phyloP scores from a whole-genome alignment of 1,140 invertebrate genomes.

The Drosophila tsacasi region DNA sequence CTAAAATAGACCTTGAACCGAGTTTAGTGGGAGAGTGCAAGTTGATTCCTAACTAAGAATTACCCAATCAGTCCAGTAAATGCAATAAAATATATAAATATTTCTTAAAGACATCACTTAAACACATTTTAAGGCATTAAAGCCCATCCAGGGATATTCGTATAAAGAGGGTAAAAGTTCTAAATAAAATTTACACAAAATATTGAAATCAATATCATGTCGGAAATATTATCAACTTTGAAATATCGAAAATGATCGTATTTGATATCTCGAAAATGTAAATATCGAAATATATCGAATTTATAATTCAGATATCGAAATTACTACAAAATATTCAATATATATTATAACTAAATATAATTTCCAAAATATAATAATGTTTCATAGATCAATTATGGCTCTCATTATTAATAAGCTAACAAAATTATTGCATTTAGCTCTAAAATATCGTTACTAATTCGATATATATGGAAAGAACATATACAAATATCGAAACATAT shows the following conservation, averaged over 20 bases:
- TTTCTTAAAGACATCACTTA: background rate
- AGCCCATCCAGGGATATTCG: too few relatives aligned
- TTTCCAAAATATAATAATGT: background rate
- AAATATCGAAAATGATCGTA: background rate
- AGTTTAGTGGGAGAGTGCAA: slow-evolving; percentile 5
- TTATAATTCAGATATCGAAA: too few relatives aligned
- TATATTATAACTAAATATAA: too few relatives aligned
- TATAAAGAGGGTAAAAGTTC: background rate
- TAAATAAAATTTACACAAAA: background rate
- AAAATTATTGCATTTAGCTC: too few relatives aligned
- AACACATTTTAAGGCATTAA: background rate
- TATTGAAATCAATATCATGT: background rate
- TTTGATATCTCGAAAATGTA: too few relatives aligned
- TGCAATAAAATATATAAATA: background rate
- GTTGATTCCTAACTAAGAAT: slow-evolving; percentile 10
- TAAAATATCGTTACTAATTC: too few relatives aligned
- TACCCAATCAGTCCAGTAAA: slow-evolving; percentile 22
- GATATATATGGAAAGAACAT: too few relatives aligned
- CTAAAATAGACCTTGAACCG: slow-evolving; percentile 19
- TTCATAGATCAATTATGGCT: background rate
- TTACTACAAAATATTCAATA: too few relatives aligned
- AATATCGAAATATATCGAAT: too few relatives aligned
- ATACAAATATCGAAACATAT: background rate
- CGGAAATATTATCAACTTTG: background rate
- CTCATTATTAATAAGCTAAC: too few relatives aligned